Conservation (phyloP, 2,888 invertebrate species). For the Hermodice carunculata region DNA sequence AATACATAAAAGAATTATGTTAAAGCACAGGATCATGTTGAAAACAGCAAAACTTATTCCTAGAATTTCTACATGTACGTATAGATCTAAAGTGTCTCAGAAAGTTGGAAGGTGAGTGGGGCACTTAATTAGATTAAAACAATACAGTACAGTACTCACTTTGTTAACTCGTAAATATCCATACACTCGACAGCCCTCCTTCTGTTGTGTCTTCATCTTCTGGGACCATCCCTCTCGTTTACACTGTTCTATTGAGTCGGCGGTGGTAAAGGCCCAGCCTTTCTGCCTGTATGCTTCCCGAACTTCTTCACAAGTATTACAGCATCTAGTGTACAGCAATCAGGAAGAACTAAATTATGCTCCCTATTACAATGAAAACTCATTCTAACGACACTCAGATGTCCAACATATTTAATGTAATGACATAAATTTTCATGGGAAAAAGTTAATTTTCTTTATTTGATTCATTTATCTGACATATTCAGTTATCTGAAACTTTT, state of each 20-base stretch:
- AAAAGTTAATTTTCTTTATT: no score
- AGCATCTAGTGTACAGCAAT: slow-evolving; percentile 82
- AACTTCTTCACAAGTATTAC: slow-evolving; percentile 97
- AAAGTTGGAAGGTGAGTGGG: not conserved
- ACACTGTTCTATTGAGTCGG: slow-evolving; percentile 90
- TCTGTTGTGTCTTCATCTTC: slow-evolving; percentile 83
- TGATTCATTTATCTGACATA: no score
- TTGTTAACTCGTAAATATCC: slow-evolving; percentile 95
- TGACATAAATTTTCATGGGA: no score
- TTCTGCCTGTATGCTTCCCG: slow-evolving; percentile 89
- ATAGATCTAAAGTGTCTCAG: not conserved
- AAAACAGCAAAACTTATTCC: no score
- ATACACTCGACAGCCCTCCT: slow-evolving; percentile 96
- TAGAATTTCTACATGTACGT: not conserved
- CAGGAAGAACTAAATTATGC: no score
- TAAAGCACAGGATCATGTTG: no score
- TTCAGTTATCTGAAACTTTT: no score
- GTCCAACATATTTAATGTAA: no score
- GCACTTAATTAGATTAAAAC: not conserved
- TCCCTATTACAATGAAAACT: no score
- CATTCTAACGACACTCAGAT: no score
- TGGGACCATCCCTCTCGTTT: slow-evolving; percentile 82
- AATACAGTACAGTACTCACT: slow-evolving; percentile 70
- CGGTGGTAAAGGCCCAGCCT: slow-evolving; percentile 88
- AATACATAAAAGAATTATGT: not conserved